Evolutionary conservation across 2,888 invertebrate species (phyloP).

Genomic region (Tachina grossa): DNA sequence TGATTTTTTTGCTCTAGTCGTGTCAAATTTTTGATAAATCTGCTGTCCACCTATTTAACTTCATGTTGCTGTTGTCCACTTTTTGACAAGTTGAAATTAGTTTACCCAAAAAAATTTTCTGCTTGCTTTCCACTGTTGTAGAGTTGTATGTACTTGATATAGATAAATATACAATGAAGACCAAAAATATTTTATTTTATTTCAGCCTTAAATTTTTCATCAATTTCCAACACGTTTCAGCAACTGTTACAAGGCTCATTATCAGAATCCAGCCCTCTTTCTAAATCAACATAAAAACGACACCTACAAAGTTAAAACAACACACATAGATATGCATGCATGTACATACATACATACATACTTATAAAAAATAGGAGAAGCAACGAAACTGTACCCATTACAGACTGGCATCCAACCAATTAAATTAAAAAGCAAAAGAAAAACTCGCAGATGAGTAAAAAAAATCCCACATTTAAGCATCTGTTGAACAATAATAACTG

Average conservation of each 20-base stretch:
- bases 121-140: no score
- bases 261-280: conserved; percentile 54
- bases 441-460: conserved; percentile 23
- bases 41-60: no score
- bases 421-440: conserved; percentile 42
- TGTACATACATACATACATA: neutral
- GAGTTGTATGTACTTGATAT: neutral
- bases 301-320: conserved; percentile 51
- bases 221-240: conserved; percentile 63
- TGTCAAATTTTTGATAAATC: no score
- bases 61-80: no score
- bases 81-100: no score
- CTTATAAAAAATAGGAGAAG: neutral
- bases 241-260: conserved; percentile 69
- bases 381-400: conserved; percentile 55
- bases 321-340: neutral
- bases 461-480: conserved; percentile 60
- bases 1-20: no score
- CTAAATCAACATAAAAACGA: conserved; percentile 45
- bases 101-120: no score
- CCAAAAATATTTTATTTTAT: neutral
- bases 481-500: conserved; percentile 52
- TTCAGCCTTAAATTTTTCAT: conserved; percentile 7
- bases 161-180: neutral
- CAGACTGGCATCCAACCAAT: conserved; percentile 45